Base-by-base conservation (phyloP, 2,113 vertebrate genomes). In the Oxygymnocypris stewartii region DNA sequence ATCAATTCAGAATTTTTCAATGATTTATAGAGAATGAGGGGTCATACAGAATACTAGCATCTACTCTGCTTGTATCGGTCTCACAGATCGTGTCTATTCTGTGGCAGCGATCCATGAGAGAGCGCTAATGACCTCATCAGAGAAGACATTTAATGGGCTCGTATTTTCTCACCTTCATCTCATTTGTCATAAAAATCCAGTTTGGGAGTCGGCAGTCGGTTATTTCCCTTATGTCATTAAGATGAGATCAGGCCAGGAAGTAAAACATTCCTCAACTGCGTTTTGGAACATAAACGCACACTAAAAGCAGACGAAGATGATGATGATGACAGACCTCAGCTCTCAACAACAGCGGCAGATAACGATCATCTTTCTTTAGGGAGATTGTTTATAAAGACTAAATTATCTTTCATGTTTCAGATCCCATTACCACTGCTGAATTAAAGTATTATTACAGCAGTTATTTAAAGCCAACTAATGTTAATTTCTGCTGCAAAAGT, bases 221-320 rank as follows among this genome's bases (percentile, higher is more conserved):
- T 69, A 31, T 71, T 71, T 82, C 80, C 80, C 63, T 67, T 71
- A 71, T 82, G 44, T 71, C 80, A 37, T 82, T 51, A 51, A 69
- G 80, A 82, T 71, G 63, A 82, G 80, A 82, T 82, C 80, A 69
- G n/a, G n/a, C n/a, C n/a, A n/a, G 63, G 63, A 71, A 82, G 80
- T 51, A 71, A 67, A 82, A 23, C 42, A 82, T 82, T 82, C 13
- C 37, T 80, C 23, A 61, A 63, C 35, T n/a, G 57, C 35, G 4
- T 80, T 63, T 80, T 18, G 0, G 18, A 78, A 57, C 76, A n/a
- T n/a, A 35, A 79, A 59, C 18, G 71, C 37, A 42, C 71, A n/a
- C 73, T 75, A 65, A 63, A 81, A 51, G 63, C 16, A 49, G 16
- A 82, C 31, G 79, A 81, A 10, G 44, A 79, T 54, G 79, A 67